These are phyloP conservation scores for Mastomys coucha DNA, from an alignment of 2,113 vertebrate species.

Conservation along the genomic window DNA sequence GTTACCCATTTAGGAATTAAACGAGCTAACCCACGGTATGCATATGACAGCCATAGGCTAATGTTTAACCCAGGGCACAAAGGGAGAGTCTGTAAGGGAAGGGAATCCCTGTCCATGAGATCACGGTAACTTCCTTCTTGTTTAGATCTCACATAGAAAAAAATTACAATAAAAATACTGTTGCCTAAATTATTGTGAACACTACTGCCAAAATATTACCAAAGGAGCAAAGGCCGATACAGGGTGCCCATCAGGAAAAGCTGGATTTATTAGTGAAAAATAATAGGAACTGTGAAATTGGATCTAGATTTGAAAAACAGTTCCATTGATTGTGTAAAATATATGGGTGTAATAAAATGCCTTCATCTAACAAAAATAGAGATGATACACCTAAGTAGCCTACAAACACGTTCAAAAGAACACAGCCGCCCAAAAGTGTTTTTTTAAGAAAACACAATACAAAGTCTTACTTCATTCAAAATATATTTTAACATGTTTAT, in stretches of 20 bases:
- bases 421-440: too few species aligned
- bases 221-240: not conserved
- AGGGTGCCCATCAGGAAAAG: not conserved
- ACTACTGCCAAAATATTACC: slow-evolving; percentile 32
- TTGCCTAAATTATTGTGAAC: slow-evolving; percentile 39
- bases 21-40: not conserved
- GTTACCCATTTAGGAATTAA: slow-evolving; percentile 59
- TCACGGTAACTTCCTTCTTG: slow-evolving; percentile 31
- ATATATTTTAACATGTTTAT: not conserved
- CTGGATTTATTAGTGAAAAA: not conserved
- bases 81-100: not conserved
- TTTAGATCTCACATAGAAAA: slow-evolving; percentile 3
- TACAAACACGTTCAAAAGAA: not conserved
- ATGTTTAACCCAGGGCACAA: not conserved
- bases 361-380: not conserved
- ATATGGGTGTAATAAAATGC: not conserved
- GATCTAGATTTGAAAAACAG: not conserved
- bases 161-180: slow-evolving; percentile 22
- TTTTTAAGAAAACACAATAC: too few species aligned
- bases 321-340: not conserved
- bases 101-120: not conserved
- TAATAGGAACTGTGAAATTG: slow-evolving; percentile 18
- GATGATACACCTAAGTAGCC: not conserved
- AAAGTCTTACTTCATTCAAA: not conserved
- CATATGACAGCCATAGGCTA: not conserved